phyloP scores from a whole-genome alignment of 2,888 invertebrate species.

The Epistrophe eligans region DNA sequence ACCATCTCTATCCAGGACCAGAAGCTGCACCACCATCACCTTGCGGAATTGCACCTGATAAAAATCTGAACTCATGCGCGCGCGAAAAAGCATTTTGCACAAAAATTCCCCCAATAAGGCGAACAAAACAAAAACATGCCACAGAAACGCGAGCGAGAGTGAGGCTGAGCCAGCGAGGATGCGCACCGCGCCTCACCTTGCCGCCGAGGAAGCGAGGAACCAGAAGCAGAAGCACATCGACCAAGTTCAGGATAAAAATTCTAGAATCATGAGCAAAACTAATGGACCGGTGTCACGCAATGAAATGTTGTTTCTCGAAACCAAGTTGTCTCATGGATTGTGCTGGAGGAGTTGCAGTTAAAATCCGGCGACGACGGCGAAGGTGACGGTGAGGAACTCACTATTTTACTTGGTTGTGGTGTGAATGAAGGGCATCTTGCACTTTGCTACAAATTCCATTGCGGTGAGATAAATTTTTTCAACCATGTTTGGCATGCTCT shows the following conservation, averaged over 20 bases:
- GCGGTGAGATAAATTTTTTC: conserved; percentile 42
- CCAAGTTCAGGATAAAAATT: conserved; percentile 75
- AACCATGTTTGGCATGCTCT: neutral
- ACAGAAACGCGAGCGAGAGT: conserved; percentile 25
- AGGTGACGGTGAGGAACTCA: neutral
- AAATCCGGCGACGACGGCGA: neutral
- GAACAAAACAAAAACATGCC: conserved; percentile 30
- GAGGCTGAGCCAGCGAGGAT: neutral
- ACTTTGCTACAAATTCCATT: conserved; percentile 74
- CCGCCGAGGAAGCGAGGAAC: conserved; percentile 1
- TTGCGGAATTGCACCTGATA: conserved; percentile 79
- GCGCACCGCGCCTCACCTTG: too few species aligned
- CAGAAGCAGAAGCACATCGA: conserved; percentile 38
- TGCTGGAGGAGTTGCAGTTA: conserved; percentile 28
- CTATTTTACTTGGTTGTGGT: conserved; percentile 19
- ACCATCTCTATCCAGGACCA: conserved; percentile 17
- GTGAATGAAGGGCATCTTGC: conserved; percentile 73
- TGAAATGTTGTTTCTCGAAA: conserved; percentile 68
- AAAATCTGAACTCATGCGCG: conserved; percentile 77
- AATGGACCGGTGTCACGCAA: conserved; percentile 80
- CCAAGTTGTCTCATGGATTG: conserved; percentile 20
- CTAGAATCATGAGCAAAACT: conserved; percentile 79
- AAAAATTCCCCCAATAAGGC: conserved; percentile 60
- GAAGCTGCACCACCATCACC: conserved; percentile 71
- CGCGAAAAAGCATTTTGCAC: conserved; percentile 75